A percentile compares a stretch with the other conserved stretches of the same genome.
Evolutionary conservation across 2,797 vertebrate genomes (phyloP).

Genomic region (Syndactyla subalaris): DNA sequence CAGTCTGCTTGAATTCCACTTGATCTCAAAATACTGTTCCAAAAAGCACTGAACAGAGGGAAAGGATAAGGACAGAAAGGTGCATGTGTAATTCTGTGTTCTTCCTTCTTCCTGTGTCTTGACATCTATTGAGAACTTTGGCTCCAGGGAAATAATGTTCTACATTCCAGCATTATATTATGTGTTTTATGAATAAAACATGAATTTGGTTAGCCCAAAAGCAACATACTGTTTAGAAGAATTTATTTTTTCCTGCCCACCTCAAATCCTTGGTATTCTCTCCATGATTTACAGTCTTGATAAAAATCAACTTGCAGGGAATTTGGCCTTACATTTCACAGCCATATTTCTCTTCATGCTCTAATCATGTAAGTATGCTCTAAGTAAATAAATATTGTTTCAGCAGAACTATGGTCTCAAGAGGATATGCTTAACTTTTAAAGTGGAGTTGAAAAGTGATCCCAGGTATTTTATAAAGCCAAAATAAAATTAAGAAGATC

Average conservation of each 20-base stretch:
- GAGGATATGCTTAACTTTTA: background rate
- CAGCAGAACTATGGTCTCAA: background rate
- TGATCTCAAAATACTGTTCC: background rate
- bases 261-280: background rate
- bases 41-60: background rate
- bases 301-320: background rate
- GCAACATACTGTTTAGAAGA: background rate
- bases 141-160: background rate
- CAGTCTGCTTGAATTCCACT: background rate
- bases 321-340: background rate
- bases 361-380: background rate
- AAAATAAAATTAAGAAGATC: background rate
- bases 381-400: conserved; percentile 27
- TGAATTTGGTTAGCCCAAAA: background rate
- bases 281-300: background rate
- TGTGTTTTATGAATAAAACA: background rate
- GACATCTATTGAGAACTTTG: background rate
- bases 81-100: background rate
- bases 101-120: background rate
- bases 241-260: background rate
- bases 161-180: background rate
- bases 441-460: background rate
- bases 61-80: accelerated
- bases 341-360: background rate
- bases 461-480: background rate